A percentile compares a stretch with the other conserved stretches of the same genome.
phyloP scores from a whole-genome alignment of 2,888 invertebrate species.

The Agriopis marginaria region DNA sequence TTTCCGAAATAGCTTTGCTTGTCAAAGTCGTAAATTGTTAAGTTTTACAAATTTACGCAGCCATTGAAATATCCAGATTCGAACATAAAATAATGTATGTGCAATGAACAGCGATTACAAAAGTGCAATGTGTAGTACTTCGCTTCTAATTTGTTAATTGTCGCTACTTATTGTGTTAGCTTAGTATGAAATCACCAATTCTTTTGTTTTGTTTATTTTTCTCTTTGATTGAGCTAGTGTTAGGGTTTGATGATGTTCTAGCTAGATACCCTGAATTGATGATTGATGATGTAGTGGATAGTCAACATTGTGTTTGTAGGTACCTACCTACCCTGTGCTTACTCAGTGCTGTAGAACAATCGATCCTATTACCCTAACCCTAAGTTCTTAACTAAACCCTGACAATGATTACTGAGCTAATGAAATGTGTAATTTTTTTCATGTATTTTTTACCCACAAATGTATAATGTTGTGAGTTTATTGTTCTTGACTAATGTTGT shows the following conservation, averaged over 20 bases:
- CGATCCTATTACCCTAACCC: not conserved
- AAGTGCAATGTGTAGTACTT: constrained; percentile 1
- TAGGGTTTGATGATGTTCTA: not conserved
- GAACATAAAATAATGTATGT: not conserved
- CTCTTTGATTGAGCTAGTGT: not conserved
- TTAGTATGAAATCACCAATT: not conserved
- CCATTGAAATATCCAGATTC: not conserved
- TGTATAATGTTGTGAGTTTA: not conserved
- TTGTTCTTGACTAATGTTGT: constrained; percentile 6
- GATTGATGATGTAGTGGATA: not conserved
- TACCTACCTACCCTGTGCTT: not conserved
- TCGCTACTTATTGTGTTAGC: not conserved
- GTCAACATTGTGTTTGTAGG: not conserved
- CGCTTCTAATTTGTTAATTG: constrained; percentile 1
- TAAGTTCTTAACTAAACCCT: not conserved
- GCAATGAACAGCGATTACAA: constrained; percentile 19
- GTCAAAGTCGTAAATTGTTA: constrained; percentile 54
- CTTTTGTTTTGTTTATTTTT: not conserved
- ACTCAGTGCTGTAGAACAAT: not conserved
- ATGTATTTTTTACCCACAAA: not conserved
- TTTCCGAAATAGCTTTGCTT: constrained; percentile 47
- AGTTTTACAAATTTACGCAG: not conserved
- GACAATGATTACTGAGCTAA: not conserved
- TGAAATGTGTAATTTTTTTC: not conserved
- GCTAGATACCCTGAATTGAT: not conserved